These are phyloP conservation scores for Creontiades dilutus DNA, from an alignment of 2,888 invertebrate species.

Conservation along the genomic window DNA sequence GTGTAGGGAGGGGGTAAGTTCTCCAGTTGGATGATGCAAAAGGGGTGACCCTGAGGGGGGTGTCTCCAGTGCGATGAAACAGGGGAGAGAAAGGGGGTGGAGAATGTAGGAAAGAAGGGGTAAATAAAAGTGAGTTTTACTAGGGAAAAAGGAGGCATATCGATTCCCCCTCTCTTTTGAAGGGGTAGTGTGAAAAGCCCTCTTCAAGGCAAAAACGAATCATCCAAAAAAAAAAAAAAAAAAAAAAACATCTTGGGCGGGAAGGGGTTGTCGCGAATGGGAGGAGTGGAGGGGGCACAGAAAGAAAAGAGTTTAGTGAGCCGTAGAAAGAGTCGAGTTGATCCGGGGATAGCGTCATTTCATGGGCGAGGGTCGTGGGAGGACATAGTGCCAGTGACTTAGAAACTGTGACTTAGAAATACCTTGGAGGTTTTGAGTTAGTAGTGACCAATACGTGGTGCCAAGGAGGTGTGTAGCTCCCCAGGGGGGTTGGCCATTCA, in stretches of 20 bases:
- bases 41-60: no score
- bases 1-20: background rate
- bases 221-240: slow-evolving; percentile 4
- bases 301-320: background rate
- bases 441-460: no score
- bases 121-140: slow-evolving; percentile 2
- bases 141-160: background rate
- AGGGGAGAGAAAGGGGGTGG: no score
- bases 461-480: no score
- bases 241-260: no score
- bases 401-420: background rate
- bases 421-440: no score
- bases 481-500: no score
- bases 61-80: no score
- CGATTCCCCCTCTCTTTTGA: background rate
- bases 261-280: background rate
- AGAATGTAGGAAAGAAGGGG: background rate
- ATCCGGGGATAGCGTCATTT: background rate
- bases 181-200: slow-evolving; percentile 19
- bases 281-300: background rate
- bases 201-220: slow-evolving; percentile 36
- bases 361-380: background rate
- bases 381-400: background rate
- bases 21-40: background rate
- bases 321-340: background rate